A percentile compares a stretch with the other conserved stretches of the same genome.
These are phyloP conservation scores for Acanthornis magna DNA, from an alignment of 2,797 vertebrate species.

Conservation along the genomic window DNA sequence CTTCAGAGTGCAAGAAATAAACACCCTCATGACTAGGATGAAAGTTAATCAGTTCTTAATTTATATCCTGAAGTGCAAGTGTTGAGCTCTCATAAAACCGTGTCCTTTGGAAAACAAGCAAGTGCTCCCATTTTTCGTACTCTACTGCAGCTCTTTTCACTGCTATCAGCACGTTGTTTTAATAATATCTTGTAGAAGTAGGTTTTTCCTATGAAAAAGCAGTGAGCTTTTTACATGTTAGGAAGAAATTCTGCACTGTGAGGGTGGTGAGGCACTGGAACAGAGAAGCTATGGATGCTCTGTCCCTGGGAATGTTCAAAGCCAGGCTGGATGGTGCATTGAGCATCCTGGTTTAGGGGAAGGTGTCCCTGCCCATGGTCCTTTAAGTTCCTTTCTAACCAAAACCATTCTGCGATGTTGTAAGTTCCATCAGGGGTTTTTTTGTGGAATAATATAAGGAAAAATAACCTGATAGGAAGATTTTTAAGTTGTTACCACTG, in stretches of 20 bases:
- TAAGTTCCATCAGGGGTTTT: background rate
- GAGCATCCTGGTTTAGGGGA: background rate
- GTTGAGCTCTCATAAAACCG: background rate
- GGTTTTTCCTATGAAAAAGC: background rate
- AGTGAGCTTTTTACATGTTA: background rate
- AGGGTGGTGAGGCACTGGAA: background rate
- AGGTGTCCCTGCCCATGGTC: background rate
- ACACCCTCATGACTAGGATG: background rate
- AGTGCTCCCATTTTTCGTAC: conserved; percentile 14
- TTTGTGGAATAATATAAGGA: background rate
- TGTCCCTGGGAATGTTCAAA: background rate
- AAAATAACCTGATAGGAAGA: background rate
- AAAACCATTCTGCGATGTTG: background rate
- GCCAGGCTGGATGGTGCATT: background rate
- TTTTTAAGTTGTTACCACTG: background rate
- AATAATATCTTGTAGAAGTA: background rate
- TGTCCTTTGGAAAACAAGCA: background rate
- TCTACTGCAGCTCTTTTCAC: background rate
- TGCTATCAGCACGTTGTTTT: background rate
- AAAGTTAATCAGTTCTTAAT: conserved; percentile 48
- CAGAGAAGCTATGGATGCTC: background rate
- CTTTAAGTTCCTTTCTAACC: background rate
- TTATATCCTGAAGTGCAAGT: conserved; percentile 25
- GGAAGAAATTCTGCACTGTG: background rate
- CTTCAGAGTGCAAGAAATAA: background rate